Evolutionary conservation across 2,888 invertebrate species (phyloP), one percentile per base, ranked within the genome.

Genomic region (Heliconius sara): DNA sequence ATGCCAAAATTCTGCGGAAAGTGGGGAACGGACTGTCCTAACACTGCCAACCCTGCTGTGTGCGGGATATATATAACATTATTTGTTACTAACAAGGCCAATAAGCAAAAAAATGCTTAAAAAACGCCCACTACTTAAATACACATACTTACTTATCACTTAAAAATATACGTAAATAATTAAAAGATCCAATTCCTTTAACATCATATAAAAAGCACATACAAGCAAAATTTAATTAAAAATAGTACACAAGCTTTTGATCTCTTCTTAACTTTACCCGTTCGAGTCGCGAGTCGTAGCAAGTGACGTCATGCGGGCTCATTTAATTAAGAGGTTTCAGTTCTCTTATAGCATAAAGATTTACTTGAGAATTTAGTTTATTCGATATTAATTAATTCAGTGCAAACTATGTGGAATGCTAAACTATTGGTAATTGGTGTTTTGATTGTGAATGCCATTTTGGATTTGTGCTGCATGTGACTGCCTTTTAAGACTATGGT

Each of bases 261-360:
- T 84, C 83, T 82, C 66, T 78, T 78, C 80, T 39, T 79, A 81
- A 79, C 80, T 82, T 83, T 68, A 71, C 78, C 78, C 81, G 80
- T 81, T 81, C 80, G 82, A 80, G 82, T 84, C 80, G 82, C 80
- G 80, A 78, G 80, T 80, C 78, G 47, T 79, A 79, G 71, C 78
- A 77, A 81, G 82, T 83, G 83, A 83, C 83, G 83, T 82, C 84
- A 84, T 85, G 85, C 85, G 85, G 84, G 85, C 82, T 84, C 75
- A 83, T 83, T 84, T 84, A 85, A 85, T 85, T 84, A 85, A 67
- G 74, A 75, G 74, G 78, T 73, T 74, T 74, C 39, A 78, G 57
- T 74, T 72, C 60, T 73, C 78, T 68, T 63, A 63, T 25, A 67
- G 67, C 60, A 79, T 52, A 77, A 77, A 81, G 79, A 74, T 74